Evolutionary conservation across 2,113 vertebrate species (phyloP), one percentile per base, ranked within the genome.

Genomic region (Psittacula cyanocephala): DNA sequence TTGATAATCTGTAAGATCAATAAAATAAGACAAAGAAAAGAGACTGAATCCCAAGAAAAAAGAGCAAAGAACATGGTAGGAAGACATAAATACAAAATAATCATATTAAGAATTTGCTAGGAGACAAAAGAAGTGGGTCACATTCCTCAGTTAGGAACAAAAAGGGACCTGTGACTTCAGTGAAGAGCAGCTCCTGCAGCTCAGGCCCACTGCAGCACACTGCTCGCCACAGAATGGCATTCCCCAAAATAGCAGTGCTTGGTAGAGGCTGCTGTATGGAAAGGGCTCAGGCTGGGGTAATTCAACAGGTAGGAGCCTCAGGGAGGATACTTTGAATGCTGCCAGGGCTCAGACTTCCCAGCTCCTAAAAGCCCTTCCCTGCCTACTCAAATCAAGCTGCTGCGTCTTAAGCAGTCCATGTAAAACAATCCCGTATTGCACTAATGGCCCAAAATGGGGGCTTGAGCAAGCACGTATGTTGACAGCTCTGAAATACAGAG

Each of bases 401-500:
- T 90, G 2, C 75, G 91, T 72, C 91, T 63, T 43, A 82, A 31
- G 46, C 63, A 88, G 52, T 19, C 82, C 22, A 12, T 57, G 77
- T 88, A 96, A 96, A 96, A 88, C 76, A 95, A 92, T 88, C 82
- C 69, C 1, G 6, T 57, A 92, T 23, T 1, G 2, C 31, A n/a
- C 79, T 80, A 70, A 93, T 17, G 18, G 69, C 72, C 91, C 78
- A 39, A 95, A 96, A 81, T 79, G 83, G 71, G 88, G 76, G 27
- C 77, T 50, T 50, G 77, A 88, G 67, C 28, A 88, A 84, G 77
- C 65, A 69, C 0, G 37, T 25, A 94, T 78, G 90, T 41, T 91
- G 92, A 96, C 92, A 96, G 85, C 72, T 96, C 76, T 91, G 92
- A 95, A 93, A 85, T 0, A 0, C 72, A 57, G 69, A 64, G 88